A percentile compares a stretch with the other conserved stretches of the same genome.
These are phyloP conservation scores for Dendrocincla tyrannina DNA, from an alignment of 2,797 vertebrate species.

Conservation along the genomic window DNA sequence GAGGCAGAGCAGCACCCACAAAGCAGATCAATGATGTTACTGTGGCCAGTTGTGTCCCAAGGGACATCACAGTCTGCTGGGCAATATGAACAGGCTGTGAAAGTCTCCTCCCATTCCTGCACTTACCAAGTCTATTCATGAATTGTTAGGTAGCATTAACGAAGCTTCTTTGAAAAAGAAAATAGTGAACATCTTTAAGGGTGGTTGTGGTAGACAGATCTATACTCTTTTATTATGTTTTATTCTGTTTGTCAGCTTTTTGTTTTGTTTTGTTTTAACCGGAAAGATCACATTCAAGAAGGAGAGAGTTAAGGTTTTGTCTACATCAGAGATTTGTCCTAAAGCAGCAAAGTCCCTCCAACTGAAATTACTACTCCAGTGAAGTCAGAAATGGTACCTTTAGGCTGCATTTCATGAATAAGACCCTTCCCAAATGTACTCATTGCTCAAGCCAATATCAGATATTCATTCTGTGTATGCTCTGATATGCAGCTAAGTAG, in stretches of 20 bases:
- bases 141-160: background rate
- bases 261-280: background rate
- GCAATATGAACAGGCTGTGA: background rate
- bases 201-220: background rate
- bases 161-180: background rate
- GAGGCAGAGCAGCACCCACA: slow-evolving; percentile 15
- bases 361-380: background rate
- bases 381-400: background rate
- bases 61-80: slow-evolving; percentile 1
- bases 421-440: background rate
- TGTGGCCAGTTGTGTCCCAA: slow-evolving; percentile 24
- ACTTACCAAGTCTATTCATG: background rate
- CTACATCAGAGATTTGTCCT: background rate
- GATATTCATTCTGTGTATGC: background rate
- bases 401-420: background rate
- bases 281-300: background rate
- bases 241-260: background rate
- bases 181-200: background rate
- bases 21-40: slow-evolving; percentile 3
- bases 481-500: background rate
- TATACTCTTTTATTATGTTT: background rate
- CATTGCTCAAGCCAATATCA: background rate
- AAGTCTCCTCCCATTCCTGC: background rate
- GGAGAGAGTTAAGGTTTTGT: background rate
- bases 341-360: background rate